Evolutionary conservation across 2,797 vertebrate genomes (phyloP), one percentile per base, ranked within the genome.

Genomic region (Oryzias dopingdopingensis): DNA sequence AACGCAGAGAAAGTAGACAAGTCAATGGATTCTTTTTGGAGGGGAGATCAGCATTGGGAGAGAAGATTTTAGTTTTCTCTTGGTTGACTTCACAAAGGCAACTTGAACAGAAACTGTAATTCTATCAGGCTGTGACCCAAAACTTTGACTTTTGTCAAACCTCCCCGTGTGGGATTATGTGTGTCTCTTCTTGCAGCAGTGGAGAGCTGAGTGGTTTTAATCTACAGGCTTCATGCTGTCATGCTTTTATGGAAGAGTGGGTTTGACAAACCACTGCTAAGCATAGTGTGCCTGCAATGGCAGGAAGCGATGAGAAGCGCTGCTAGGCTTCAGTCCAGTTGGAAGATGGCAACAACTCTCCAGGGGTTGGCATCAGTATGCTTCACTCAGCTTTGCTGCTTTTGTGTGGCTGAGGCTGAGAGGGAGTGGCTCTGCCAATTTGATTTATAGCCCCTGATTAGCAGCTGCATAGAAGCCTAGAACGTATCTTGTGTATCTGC

Each of bases 101-200:
- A 53, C 65, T 26, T 22, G 53, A 67, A 62, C 5, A 41, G 50
- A 79, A 79, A 79, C 45, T 48, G 82, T 87, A 76, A 85, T 83
- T 82, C 69, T 59, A 58, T 86, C 78, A 81, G 80, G 73, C 81
- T 49, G 52, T 52, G 69, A 79, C 70, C 65, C 76, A 79, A 61
- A 70, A 74, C 76, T 70, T 32, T 83, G 82, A 85, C 86, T 88
- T 87, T 86, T 79, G 81, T 87, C 66, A 78, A 81, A 85, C 81
- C 71, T 82, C 71, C 85, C 87, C 82, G 76, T 61, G 53, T 44
- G 59, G 57, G 66, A 60, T 59, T 76, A 76, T 80, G 64, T 77
- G 75, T 60, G 56, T 80, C 74, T 70, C 64, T 59, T 77, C 77
- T 79, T 56, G 69, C 80, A 74, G 60, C 71, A 82, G 82, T 51